phyloP scores from a whole-genome alignment of 2,888 invertebrate genomes.

The Agriotes lineatus region DNA sequence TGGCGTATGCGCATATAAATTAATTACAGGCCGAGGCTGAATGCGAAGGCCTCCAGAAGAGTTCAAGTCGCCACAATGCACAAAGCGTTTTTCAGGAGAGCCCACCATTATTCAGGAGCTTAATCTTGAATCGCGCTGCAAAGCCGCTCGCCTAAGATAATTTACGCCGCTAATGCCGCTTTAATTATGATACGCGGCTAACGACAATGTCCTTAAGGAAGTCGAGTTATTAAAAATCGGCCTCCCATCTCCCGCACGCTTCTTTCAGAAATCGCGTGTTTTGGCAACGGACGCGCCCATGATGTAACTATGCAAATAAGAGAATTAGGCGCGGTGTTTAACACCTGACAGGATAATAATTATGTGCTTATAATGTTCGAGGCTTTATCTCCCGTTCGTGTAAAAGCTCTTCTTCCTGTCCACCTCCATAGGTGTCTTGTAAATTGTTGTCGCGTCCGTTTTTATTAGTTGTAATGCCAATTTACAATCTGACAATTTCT shows the following conservation, averaged over 20 bases:
- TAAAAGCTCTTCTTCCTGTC: constrained; percentile 10
- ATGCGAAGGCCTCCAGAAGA: constrained; percentile 11
- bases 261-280: background rate
- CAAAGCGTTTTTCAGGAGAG: background rate
- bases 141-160: background rate
- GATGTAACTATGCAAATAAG: constrained; percentile 17
- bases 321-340: constrained; percentile 17
- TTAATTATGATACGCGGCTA: background rate
- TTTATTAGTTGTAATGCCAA: background rate
- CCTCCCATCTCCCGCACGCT: too few relatives aligned
- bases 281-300: background rate
- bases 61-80: background rate
- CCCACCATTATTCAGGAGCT: background rate
- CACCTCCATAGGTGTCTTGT: background rate
- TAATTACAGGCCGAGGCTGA: constrained; percentile 15
- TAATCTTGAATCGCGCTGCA: background rate
- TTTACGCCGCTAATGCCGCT: background rate
- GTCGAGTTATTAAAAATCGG: background rate
- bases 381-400: constrained; percentile 10
- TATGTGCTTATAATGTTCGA: constrained; percentile 1
- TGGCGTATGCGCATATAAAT: constrained; percentile 16
- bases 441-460: background rate
- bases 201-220: background rate
- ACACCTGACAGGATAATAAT: constrained; percentile 20
- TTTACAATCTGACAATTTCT: constrained; percentile 1